Evolutionary conservation across 2,888 invertebrate species (phyloP), one percentile per base, ranked within the genome.

Genomic region (Trilocha varians): DNA sequence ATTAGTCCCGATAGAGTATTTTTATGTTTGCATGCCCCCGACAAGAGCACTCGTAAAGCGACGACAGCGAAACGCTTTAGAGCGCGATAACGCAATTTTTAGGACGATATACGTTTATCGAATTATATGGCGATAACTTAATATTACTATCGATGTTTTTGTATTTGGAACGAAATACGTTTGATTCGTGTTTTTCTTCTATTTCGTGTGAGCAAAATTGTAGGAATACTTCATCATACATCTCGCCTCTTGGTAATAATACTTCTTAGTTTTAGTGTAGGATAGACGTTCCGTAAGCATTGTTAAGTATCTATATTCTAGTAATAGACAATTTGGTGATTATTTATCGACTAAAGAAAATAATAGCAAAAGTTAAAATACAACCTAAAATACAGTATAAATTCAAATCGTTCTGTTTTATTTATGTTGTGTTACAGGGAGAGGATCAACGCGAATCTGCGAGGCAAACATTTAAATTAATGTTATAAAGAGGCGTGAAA

Each of bases 1-100:
- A 84, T 84, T 85, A 84, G 84, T 82, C 80, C 68, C 83, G 80
- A 84, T 84, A 84, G 80, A 84, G 80, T 80, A 82, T 85, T 85
- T 84, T 85, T 85, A 85, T 85, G 84, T 83, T 78, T 78, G 77
- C 78, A 76, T 76, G 78, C 64, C 70, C 74, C 65, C 70, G 77
- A 57, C 75, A 78, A 69, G 74, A 73, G 70, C 70, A 69, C 70
- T 84, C 84, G 82, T 84, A 85, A 85, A 85, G 78, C 68, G 82
- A 65, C 80, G 78, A 79, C 77, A 79, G 68, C 76, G 66, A 74
- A 79, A 71, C 80, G 59, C 78, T 84, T 84, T 82, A 80, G 65
- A 80, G 74, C 78, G 55, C 74, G 70, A 77, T 83, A 84, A 85
- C 70, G 66, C 77, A 77, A 84, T 84, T 83, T 77, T 70, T 70